Percentiles rank a stretch among this genome's conserved stretches.
Conservation (phyloP, 2,888 invertebrate species). For the Phanerotoma sp. region DNA sequence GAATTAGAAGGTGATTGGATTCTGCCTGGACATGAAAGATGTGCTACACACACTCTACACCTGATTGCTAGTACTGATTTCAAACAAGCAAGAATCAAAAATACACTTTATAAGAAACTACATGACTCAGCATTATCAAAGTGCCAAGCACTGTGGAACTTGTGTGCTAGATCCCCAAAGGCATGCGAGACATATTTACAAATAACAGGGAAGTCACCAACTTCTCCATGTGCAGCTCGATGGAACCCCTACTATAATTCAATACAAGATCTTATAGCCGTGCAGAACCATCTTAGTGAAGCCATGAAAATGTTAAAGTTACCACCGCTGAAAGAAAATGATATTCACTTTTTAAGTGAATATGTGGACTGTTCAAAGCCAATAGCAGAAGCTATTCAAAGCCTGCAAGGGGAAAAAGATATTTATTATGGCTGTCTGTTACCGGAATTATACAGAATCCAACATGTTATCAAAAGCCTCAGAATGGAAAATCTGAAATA, state of each 20-base stretch:
- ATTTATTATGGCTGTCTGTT: slow-evolving; percentile 21
- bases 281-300: slow-evolving; percentile 18
- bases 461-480: slow-evolving; percentile 10
- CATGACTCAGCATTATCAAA: slow-evolving; percentile 20
- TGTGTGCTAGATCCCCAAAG: slow-evolving; percentile 23
- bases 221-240: slow-evolving; percentile 20
- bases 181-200: slow-evolving; percentile 25
- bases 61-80: slow-evolving; percentile 10
- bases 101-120: slow-evolving; percentile 16
- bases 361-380: slow-evolving; percentile 16
- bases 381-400: slow-evolving; percentile 1
- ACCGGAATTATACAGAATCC: slow-evolving; percentile 21
- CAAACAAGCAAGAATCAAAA: neutral
- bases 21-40: too few relatives aligned
- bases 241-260: slow-evolving; percentile 27
- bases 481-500: slow-evolving; percentile 16
- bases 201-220: slow-evolving; percentile 22
- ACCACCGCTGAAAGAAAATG: slow-evolving; percentile 19
- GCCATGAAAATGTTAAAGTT: slow-evolving; percentile 20
- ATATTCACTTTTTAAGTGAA: slow-evolving; percentile 23
- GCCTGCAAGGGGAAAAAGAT: slow-evolving; percentile 20
- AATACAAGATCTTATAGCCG: slow-evolving; percentile 17
- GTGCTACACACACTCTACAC: slow-evolving; percentile 18
- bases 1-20: too few relatives aligned
- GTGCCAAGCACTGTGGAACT: slow-evolving; percentile 24